These are phyloP conservation scores for Vultur gryphus DNA, from an alignment of 2,797 vertebrate species.

Conservation along the genomic window DNA sequence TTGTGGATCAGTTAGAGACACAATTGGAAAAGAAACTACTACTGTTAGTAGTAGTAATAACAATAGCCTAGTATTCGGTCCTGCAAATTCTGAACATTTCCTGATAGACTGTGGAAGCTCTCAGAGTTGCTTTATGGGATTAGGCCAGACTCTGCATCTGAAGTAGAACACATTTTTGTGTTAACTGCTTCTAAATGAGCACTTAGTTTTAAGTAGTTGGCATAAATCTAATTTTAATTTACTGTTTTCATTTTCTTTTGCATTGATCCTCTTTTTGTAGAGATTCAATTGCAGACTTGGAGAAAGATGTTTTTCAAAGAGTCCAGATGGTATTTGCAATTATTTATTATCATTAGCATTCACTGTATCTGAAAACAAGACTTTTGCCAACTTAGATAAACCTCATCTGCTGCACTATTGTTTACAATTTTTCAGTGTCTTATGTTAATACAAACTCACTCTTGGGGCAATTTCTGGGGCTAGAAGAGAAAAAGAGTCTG, in stretches of 20 bases:
- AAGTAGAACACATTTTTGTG: slow-evolving; percentile 40
- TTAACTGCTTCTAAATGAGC: slow-evolving; percentile 60
- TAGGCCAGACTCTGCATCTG: background rate
- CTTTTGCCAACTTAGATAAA: slow-evolving; percentile 49
- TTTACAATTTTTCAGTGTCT: background rate
- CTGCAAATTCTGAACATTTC: background rate
- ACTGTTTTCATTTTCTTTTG: slow-evolving; percentile 47
- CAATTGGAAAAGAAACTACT: background rate
- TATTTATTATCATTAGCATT: slow-evolving; percentile 55
- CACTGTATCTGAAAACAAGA: slow-evolving; percentile 47
- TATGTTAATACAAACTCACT: background rate
- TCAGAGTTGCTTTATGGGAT: background rate
- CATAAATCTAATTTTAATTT: slow-evolving; percentile 58
- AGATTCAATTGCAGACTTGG: slow-evolving; percentile 38
- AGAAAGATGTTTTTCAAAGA: slow-evolving; percentile 32
- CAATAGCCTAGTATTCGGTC: background rate
- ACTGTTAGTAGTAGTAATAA: background rate
- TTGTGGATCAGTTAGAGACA: background rate
- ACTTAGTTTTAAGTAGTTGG: slow-evolving; percentile 47
- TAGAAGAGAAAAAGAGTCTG: background rate
- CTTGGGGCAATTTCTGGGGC: background rate
- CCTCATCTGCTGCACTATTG: slow-evolving; percentile 17
- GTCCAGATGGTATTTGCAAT: slow-evolving; percentile 57
- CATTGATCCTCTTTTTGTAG: slow-evolving; percentile 32
- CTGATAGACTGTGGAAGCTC: background rate